Conservation (phyloP, 1,140 invertebrate genomes). For the Pomacea maculata region DNA sequence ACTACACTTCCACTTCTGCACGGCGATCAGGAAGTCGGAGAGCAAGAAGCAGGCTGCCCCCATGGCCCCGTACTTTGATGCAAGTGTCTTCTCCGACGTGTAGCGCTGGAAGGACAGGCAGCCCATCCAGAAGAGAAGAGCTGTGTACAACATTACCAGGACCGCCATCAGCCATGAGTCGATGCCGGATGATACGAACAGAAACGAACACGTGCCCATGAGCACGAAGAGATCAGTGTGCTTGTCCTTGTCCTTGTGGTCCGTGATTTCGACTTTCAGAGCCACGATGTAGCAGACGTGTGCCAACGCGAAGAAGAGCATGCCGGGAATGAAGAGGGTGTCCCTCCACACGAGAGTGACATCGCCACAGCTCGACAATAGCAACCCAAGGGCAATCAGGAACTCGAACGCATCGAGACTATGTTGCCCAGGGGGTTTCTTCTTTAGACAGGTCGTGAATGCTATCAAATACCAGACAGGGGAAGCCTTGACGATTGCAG, state of each 20-base stretch:
- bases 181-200: conserved; percentile 31
- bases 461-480: conserved; percentile 28
- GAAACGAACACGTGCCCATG: conserved; percentile 21
- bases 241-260: conserved; percentile 16
- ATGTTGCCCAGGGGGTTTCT: not conserved
- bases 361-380: conserved; percentile 36
- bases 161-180: conserved; percentile 25
- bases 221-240: not conserved
- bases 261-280: conserved; percentile 9
- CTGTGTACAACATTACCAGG: conserved; percentile 28
- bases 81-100: conserved; percentile 21
- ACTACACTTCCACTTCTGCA: conserved; percentile 31
- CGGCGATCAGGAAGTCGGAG: conserved; percentile 38
- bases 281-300: conserved; percentile 35
- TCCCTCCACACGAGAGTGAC: conserved; percentile 35
- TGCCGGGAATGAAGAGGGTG: conserved; percentile 35
- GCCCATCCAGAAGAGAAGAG: conserved; percentile 29
- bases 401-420: not conserved
- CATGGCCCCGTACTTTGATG: conserved; percentile 22
- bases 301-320: conserved; percentile 35
- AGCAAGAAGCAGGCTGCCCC: conserved; percentile 30
- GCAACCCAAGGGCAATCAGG: conserved; percentile 19
- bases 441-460: conserved; percentile 10
- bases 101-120: conserved; percentile 30
- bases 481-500: conserved; percentile 32